These are phyloP conservation scores for Mus minutoides DNA, from an alignment of 2,797 vertebrate genomes.

Conservation along the genomic window DNA sequence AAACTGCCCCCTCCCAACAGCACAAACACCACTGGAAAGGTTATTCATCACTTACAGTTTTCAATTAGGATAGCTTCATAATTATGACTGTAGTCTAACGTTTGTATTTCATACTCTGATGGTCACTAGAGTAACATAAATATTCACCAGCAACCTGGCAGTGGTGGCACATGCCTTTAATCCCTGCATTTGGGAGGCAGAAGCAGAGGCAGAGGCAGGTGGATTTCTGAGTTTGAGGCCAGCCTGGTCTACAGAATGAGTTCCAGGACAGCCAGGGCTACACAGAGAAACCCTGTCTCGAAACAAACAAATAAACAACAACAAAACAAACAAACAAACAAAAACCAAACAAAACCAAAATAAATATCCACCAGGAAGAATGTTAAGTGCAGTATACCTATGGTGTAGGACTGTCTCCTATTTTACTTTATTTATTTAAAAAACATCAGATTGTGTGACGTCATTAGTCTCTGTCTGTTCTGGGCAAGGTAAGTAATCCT, in stretches of 20 bases:
- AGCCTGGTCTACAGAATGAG: too few species aligned
- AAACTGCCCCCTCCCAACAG: background rate
- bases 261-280: too few species aligned
- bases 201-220: too few species aligned
- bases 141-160: background rate
- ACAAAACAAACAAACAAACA: too few species aligned
- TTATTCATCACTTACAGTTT: background rate
- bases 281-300: too few species aligned
- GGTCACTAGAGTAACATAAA: background rate
- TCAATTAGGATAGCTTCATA: background rate
- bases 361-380: background rate
- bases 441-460: background rate
- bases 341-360: too few species aligned
- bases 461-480: slow-evolving; percentile 74
- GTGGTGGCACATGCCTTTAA: too few species aligned
- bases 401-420: background rate
- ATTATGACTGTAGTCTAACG: background rate
- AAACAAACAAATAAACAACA: too few species aligned
- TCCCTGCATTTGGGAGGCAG: too few species aligned
- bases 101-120: background rate
- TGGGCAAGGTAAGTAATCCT: slow-evolving; percentile 61
- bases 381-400: background rate
- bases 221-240: too few species aligned
- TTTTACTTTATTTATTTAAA: slow-evolving; percentile 68
- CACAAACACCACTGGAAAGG: background rate